phyloP scores from a whole-genome alignment of 2,888 invertebrate genomes.

The Platypus cylindrus region DNA sequence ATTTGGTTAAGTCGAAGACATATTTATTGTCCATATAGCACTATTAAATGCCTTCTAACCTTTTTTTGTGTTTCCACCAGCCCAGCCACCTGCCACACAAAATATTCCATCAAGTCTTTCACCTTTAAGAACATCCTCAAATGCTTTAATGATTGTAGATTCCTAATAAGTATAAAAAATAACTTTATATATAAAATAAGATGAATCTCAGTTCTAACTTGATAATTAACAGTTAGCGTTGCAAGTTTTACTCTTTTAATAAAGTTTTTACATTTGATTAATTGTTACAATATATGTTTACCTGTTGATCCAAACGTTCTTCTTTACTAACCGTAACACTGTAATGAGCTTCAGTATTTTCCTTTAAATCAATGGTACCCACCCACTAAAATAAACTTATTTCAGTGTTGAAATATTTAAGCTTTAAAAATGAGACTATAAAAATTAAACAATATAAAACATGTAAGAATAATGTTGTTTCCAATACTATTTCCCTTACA shows the following conservation, averaged over 20 bases:
- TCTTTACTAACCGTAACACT: conserved; percentile 77
- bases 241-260: neutral
- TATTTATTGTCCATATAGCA: too few species aligned
- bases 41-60: conserved; percentile 14
- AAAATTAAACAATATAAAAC: too few species aligned
- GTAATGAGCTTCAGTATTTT: conserved; percentile 57
- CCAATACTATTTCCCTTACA: conserved; percentile 46
- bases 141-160: conserved; percentile 50
- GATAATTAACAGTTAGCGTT: conserved; percentile 1
- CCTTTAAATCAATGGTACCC: conserved; percentile 31
- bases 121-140: conserved; percentile 53
- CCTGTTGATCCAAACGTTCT: conserved; percentile 61
- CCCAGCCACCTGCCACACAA: conserved; percentile 99
- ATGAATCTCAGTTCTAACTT: too few species aligned
- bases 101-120: conserved; percentile 88
- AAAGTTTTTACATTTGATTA: neutral
- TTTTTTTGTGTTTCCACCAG: conserved; percentile 84
- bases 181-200: too few species aligned
- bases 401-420: too few species aligned
- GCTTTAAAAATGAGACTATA: too few species aligned
- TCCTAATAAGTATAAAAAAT: conserved; percentile 40
- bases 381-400: conserved; percentile 28
- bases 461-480: conserved; percentile 13
- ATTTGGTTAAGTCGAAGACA: neutral
- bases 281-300: too few species aligned